These are phyloP conservation scores for Eueremaeus valkanovi DNA, from an alignment of 2,888 invertebrate genomes.

Conservation along the genomic window DNA sequence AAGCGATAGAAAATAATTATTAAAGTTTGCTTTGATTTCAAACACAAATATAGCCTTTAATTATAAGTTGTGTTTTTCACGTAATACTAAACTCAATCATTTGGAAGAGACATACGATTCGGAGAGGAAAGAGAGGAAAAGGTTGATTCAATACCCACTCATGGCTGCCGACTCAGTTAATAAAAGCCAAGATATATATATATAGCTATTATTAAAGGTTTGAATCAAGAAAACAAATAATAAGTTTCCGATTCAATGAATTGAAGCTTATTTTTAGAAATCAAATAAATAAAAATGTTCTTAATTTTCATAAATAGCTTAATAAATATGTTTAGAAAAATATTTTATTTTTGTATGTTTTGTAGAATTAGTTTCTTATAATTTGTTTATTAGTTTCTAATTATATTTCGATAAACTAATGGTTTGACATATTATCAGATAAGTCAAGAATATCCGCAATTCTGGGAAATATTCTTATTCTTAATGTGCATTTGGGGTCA, in stretches of 20 bases:
- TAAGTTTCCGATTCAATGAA: too few species aligned
- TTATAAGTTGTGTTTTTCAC: conserved; percentile 10
- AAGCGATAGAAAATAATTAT: conserved; percentile 12
- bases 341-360: too few species aligned
- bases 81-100: not conserved
- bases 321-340: too few species aligned
- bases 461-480: not conserved
- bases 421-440: not conserved
- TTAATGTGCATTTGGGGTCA: not conserved
- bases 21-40: conserved; percentile 7
- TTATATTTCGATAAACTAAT: not conserved
- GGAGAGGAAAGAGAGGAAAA: not conserved
- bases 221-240: not conserved
- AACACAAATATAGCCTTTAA: not conserved
- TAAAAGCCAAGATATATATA: not conserved
- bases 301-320: too few species aligned
- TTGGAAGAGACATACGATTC: not conserved
- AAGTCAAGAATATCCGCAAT: not conserved
- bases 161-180: not conserved
- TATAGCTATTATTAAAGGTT: too few species aligned
- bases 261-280: too few species aligned
- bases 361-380: too few species aligned
- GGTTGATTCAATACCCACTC: not conserved
- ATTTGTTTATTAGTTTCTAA: too few species aligned
- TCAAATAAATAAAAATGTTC: too few species aligned